Base-by-base conservation (phyloP, 2,113 vertebrate species). In the Motacilla tschutschensis region DNA sequence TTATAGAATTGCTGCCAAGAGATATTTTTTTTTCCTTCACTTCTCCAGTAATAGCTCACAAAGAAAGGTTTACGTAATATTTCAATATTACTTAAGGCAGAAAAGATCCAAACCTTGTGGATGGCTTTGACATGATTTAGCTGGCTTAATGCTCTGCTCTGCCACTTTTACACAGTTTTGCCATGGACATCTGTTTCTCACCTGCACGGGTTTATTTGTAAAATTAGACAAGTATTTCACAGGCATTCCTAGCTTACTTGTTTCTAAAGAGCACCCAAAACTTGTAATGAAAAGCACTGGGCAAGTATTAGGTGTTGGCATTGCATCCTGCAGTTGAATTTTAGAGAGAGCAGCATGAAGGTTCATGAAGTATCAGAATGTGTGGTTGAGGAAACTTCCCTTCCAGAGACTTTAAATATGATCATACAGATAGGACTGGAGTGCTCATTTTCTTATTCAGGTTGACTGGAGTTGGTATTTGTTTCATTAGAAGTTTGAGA, bases 341-440 rank as follows among this genome's bases (percentile, higher is more conserved):
- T 91, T 60, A 48, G 48, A 65, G 88, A 46, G 71, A 78, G 4
- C 79, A 78, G 4, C 79, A 40, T 87, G 87, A 89, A 86, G 91
- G 94, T 96, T 88, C 64, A 21, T 60, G 8, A 79, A 79, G 85
- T 95, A 88, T 90, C 92, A 95, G 78, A 93, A 71, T 82, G 63
- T 64, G 38, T 93, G 95, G 74, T 70, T 96, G 91, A 94, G 51
- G 59, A 79, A 86, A 91, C 66, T 83, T 95, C 76, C 87, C 87
- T 95, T 97, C 94, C 89, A 93, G 90, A 92, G 77, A 86, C 94
- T 93, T 95, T 82, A 94, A 92, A 94, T 90, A 72, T 92, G 94
- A 94, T 95, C 93, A 95, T 91, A 80, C 78, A 95, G 95, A 92
- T 94, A 95, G 92, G 87, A 94, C 83, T 87, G 79, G 92, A 93